phyloP scores from a whole-genome alignment of 1,140 invertebrate species.

The Papilio helenus region DNA sequence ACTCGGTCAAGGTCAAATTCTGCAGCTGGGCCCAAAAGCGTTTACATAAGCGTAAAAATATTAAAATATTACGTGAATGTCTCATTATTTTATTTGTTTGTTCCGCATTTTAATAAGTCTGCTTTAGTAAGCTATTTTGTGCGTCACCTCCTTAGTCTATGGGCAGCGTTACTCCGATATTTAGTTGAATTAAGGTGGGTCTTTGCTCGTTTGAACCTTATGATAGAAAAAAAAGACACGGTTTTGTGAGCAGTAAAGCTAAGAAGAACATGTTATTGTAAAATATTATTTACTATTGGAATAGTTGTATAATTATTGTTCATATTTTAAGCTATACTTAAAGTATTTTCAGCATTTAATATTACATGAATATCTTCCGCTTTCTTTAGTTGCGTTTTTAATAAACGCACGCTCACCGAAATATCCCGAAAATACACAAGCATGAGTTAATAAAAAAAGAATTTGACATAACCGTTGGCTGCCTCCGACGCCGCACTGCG shows the following conservation, averaged over 20 bases:
- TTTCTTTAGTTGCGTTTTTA: slow-evolving; percentile 13
- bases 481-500: slow-evolving; percentile 27
- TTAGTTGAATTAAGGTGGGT: too few relatives aligned
- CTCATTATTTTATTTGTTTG: not conserved
- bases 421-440: slow-evolving; percentile 5
- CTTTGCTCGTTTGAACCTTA: too few relatives aligned
- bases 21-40: slow-evolving; percentile 8
- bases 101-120: too few relatives aligned
- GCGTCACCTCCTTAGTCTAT: too few relatives aligned
- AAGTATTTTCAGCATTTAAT: too few relatives aligned
- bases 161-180: too few relatives aligned
- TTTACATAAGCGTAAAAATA: slow-evolving; percentile 14
- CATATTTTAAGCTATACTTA: too few relatives aligned
- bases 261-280: too few relatives aligned
- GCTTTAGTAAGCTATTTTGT: not conserved
- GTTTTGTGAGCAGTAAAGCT: too few relatives aligned
- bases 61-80: not conserved
- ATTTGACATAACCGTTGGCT: slow-evolving; percentile 31
- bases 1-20: slow-evolving; percentile 18
- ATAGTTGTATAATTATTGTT: too few relatives aligned
- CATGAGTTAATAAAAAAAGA: slow-evolving; percentile 33
- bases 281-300: too few relatives aligned
- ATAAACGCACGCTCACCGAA: not conserved
- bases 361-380: not conserved
- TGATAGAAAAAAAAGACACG: too few relatives aligned